Conservation (phyloP, 2,113 vertebrate genomes). For the Acanthisitta chloris region DNA sequence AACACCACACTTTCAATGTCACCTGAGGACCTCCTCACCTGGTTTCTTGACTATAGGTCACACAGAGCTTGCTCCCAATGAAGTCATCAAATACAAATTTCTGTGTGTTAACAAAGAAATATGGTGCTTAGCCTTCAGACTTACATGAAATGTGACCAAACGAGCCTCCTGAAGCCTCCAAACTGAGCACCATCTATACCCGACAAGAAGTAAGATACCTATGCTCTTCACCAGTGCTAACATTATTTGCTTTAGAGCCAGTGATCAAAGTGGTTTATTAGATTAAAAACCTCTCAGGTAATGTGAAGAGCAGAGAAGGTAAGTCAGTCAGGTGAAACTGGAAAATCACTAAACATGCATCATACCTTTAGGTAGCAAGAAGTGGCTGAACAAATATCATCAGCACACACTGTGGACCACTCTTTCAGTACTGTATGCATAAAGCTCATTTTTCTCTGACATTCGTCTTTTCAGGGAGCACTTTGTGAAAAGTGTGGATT, state of each 20-base stretch:
- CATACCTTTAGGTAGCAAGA: background rate
- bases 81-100: background rate
- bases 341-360: background rate
- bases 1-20: background rate
- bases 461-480: background rate
- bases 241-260: background rate
- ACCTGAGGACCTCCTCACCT: background rate
- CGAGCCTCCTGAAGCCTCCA: background rate
- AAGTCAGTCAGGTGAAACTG: background rate
- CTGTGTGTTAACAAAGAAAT: background rate
- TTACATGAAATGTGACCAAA: background rate
- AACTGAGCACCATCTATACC: background rate
- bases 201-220: background rate
- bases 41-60: background rate
- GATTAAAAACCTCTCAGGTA: background rate
- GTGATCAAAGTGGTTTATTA: background rate
- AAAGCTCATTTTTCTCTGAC: background rate
- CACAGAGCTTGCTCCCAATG: background rate
- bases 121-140: background rate
- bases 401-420: background rate
- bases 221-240: background rate
- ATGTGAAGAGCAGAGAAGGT: background rate
- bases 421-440: background rate
- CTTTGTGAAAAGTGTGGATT: background rate
- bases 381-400: background rate